Evolutionary conservation across 1,140 invertebrate species (phyloP), one percentile per base, ranked within the genome.

Genomic region (Cotesia typhae): DNA sequence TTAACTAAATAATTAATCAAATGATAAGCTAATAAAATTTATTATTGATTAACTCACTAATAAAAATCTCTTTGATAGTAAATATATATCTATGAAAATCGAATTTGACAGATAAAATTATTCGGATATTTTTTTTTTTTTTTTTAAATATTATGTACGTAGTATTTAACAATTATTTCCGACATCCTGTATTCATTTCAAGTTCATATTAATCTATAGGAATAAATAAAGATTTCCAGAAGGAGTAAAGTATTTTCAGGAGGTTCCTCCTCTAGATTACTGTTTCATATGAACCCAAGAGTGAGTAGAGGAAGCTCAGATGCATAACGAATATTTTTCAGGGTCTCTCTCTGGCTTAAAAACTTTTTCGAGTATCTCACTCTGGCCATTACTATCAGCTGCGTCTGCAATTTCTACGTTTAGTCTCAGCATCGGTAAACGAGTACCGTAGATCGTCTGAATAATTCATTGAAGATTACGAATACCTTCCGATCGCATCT

Each of bases 381-480:
- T 61, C 9, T 20, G n/a, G 17, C 28, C 28, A 5, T 38, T 12
- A 4, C 38, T 10, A 47, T 52, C 5, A 14, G 12, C 52, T 38
- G 20, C 37, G 28, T 41, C 51, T 7, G 12, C 61, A 14, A 41
- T 65, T 55, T 71, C 61, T 65, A 28, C 28, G 28, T 28, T 1
- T 47, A 17, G 61, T 71, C 61, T 64, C 51, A 36, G 70, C 35
- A 71, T 71, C 63, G 28, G 70, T 66, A 71, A 63, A 71, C 67
- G 67, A 12, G 63, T 38, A 35, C 61, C 61, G 63, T 71, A 65
- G 70, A 71, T 71, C 70, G 28, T 53, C 14, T 71, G 70, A 71
- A 71, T 71, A 65, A 71, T 71, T 71, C 63, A 71, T 71, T 66
- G 70, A 14, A 65, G 17, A 14, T 61, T 71, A 71, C 51, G 61